A percentile compares a stretch with the other conserved stretches of the same genome.
Conservation (phyloP, 2,888 invertebrate genomes). For the Amphipyra tragopoginis region DNA sequence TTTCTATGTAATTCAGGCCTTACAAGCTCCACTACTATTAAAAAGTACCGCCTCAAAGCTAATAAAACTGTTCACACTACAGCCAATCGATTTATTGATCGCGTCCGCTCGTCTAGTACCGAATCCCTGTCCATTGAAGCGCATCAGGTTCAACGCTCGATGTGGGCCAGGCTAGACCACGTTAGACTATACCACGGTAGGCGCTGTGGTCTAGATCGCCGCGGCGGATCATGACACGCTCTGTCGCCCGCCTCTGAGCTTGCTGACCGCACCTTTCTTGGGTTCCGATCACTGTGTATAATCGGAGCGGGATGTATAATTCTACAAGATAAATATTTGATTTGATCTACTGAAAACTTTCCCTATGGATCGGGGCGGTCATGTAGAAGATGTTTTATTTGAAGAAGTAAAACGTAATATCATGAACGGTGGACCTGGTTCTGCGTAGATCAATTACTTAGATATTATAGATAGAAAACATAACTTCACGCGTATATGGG, state of each 20-base stretch:
- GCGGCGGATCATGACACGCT: constrained; percentile 76
- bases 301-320: constrained; percentile 16
- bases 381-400: too few species aligned
- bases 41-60: not conserved
- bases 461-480: too few species aligned
- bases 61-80: constrained; percentile 20
- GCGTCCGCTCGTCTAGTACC: constrained; percentile 43
- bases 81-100: constrained; percentile 30
- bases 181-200: constrained; percentile 50
- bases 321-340: too few species aligned
- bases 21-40: too few species aligned
- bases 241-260: constrained; percentile 72
- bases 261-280: constrained; percentile 54
- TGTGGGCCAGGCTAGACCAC: constrained; percentile 52
- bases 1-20: too few species aligned
- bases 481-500: too few species aligned
- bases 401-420: too few species aligned
- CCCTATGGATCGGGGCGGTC: too few species aligned
- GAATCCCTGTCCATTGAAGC: constrained; percentile 57
- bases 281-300: constrained; percentile 9
- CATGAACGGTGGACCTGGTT: too few species aligned
- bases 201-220: constrained; percentile 68
- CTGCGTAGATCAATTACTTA: too few species aligned
- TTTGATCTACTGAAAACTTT: too few species aligned
- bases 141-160: constrained; percentile 65